Evolutionary conservation across 2,888 invertebrate genomes (phyloP), one percentile per base, ranked within the genome.

Genomic region (Apocheima hispidaria): DNA sequence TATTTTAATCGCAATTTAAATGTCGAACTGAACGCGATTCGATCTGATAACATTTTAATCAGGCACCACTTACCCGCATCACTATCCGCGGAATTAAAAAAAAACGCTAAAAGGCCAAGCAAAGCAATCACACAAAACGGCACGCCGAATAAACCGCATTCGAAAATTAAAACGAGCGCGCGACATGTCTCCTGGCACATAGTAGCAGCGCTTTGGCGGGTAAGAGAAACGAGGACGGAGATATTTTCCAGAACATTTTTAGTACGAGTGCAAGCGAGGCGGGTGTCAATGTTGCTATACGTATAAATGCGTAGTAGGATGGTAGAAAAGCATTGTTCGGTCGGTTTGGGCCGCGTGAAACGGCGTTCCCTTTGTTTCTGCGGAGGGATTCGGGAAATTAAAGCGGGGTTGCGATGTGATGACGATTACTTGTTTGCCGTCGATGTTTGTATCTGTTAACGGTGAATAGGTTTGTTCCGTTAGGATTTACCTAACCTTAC

Each of bases 341-440:
- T 89, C 84, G 91, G 91, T 90, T 90, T 87, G 82, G 88, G 82
- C 84, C 87, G 90, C 87, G 90, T 89, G 90, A 90, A 91, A 88
- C 88, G 88, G 87, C 83, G 83, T 77, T 71, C 78, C 81, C 83
- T 87, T 90, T 90, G 87, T 90, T 86, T 88, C 80, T 80, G 78
- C 76, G 72, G 81, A 84, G 90, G 90, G 88, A 87, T 90, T 89
- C 86, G 84, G 88, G 82, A 88, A 88, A 91, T 91, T 90, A 91
- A 89, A 90, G 84, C 78, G 82, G 84, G 85, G 86, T 84, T 84
- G 84, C 79, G 77, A 81, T 74, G 79, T 82, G 84, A 89, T 86
- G 85, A 82, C 84, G 85, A 90, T 88, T 88, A 88, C 88, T 87
- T 87, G 88, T 86, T 86, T 84, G 79, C 61, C 46, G 44, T 81